Conservation (phyloP, 2,888 invertebrate species). For the Pollenia labialis region DNA sequence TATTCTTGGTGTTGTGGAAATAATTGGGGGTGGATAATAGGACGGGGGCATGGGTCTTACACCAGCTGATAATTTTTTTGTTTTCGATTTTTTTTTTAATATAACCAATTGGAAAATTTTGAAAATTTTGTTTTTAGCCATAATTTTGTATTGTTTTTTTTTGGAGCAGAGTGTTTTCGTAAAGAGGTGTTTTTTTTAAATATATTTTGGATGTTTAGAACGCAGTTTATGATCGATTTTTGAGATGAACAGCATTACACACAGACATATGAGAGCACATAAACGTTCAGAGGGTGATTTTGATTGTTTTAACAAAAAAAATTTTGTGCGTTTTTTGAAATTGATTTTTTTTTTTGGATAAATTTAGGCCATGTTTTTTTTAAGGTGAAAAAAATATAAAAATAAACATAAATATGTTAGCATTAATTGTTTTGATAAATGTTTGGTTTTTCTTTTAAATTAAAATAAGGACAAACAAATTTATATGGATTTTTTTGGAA, state of each 20-base stretch:
- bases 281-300: conserved; percentile 65
- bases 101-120: conserved; percentile 45
- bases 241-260: conserved; percentile 72
- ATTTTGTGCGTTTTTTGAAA: conserved; percentile 61
- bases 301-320: conserved; percentile 27
- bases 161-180: conserved; percentile 57
- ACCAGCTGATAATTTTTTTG: conserved; percentile 54
- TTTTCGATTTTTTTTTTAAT: conserved; percentile 2
- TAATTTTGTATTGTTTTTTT: conserved; percentile 28
- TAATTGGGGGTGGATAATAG: conserved; percentile 60
- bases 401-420: conserved; percentile 73
- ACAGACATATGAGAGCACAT: conserved; percentile 72
- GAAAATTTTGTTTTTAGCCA: conserved; percentile 44
- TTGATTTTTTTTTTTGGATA: conserved; percentile 34
- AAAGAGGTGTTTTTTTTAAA: conserved; percentile 38
- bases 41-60: conserved; percentile 65
- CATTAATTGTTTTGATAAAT: conserved; percentile 49
- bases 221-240: conserved; percentile 62
- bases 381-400: conserved; percentile 65
- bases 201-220: conserved; percentile 46
- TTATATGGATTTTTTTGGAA: conserved; percentile 5
- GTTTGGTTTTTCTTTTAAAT: conserved; percentile 4
- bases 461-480: conserved; percentile 60
- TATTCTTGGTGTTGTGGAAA: conserved; percentile 72
- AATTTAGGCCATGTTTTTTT: conserved; percentile 59